Conservation (phyloP, 2,888 invertebrate species). For the Cyrtodaria siliqua region DNA sequence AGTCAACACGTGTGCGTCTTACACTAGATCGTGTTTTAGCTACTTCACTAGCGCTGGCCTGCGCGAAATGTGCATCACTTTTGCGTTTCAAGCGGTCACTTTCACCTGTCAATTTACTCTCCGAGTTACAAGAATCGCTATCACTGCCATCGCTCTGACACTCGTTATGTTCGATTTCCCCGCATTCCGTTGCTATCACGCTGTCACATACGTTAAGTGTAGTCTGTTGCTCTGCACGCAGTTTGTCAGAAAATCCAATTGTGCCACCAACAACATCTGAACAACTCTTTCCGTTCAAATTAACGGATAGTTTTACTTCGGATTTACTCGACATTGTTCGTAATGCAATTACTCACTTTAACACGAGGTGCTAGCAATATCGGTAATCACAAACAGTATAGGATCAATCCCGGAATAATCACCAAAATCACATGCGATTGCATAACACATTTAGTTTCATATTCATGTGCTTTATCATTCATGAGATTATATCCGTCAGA, state of each 20-base stretch:
- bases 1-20: not conserved
- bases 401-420: too few species aligned
- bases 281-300: slow-evolving; percentile 15
- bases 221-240: not conserved
- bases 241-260: slow-evolving; percentile 37
- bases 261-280: not conserved
- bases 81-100: not conserved
- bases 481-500: too few species aligned
- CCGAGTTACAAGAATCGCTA: slow-evolving; percentile 45
- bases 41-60: too few species aligned
- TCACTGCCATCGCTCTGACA: slow-evolving; percentile 19
- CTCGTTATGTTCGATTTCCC: not conserved
- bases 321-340: slow-evolving; percentile 4
- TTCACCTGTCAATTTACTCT: slow-evolving; percentile 35
- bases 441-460: too few species aligned
- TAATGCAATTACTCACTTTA: too few species aligned
- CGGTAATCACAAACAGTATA: too few species aligned
- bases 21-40: too few species aligned
- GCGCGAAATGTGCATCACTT: too few species aligned
- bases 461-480: too few species aligned
- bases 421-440: too few species aligned
- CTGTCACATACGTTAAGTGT: not conserved
- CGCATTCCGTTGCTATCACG: not conserved
- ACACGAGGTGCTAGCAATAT: too few species aligned
- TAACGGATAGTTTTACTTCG: slow-evolving; percentile 7